Conservation (phyloP, 2,797 vertebrate genomes). For the Darevskia mixta region DNA sequence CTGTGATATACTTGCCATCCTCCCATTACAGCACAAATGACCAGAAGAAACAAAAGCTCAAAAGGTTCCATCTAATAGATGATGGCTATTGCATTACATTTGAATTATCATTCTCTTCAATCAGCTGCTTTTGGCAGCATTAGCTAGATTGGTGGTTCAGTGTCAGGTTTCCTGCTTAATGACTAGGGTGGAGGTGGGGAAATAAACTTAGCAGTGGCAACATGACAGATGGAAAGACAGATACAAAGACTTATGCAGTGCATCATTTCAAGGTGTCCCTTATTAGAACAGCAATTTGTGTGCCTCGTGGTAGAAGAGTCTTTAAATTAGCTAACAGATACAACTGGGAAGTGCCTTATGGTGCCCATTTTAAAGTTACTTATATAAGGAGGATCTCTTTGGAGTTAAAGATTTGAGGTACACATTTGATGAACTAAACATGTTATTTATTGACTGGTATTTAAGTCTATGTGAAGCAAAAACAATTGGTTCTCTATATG, state of each 20-base stretch:
- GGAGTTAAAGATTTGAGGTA: background rate
- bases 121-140: constrained; percentile 34
- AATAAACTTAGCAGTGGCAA: constrained; percentile 11
- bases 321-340: constrained; percentile 14
- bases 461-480: background rate
- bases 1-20: background rate
- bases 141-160: constrained; percentile 23
- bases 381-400: background rate
- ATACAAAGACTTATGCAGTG: constrained; percentile 8
- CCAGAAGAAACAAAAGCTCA: constrained; percentile 10
- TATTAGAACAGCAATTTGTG: constrained; percentile 26
- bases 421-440: constrained; percentile 4
- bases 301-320: background rate
- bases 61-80: constrained; percentile 12
- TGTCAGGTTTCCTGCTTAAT: constrained; percentile 22
- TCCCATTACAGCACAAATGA: background rate
- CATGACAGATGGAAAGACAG: constrained; percentile 39
- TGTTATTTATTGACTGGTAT: background rate
- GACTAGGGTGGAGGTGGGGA: background rate
- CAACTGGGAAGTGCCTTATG: background rate
- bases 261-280: constrained; percentile 34
- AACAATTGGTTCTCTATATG: background rate
- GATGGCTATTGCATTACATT: constrained; percentile 21
- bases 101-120: constrained; percentile 32
- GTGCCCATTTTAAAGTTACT: background rate